Evolutionary conservation across 1,140 invertebrate species (phyloP), one percentile per base, ranked within the genome.

Genomic region (Drosophila tristis): DNA sequence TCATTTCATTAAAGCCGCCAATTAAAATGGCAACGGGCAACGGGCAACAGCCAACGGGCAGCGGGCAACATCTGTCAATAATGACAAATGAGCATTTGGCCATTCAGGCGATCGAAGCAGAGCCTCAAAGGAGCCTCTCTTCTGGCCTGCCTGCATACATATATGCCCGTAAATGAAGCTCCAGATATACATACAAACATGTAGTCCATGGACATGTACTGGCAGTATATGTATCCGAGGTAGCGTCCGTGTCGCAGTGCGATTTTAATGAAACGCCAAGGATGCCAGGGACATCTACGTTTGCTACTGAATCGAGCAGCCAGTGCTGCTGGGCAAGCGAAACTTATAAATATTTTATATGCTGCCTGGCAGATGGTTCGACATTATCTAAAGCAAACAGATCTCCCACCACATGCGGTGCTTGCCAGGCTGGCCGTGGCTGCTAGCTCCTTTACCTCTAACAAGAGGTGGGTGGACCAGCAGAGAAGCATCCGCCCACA

Each of bases 21-120:
- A 89, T 89, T 89, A 89, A 89, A 89, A 84, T 80, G 85, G 84
- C 76, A 89, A 89, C 11, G 35, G 35, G 35, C 35, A 39, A 13
- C 84, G 65, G 85, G 79, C 76, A 89, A 89, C 11, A 9, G 35
- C 11, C 35, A 39, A 89, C 11, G 35, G 4, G 35, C 11, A 39
- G 5, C 84, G 68, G 72, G 68, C 79, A 58, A 72, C 85, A 74
- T 89, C 84, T 89, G 84, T 89, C 84, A 89, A 89, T 89, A 89
- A 89, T 89, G 84, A 89, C 84, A 89, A 84, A 89, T 89, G 84
- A 73, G 73, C 82, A 87, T 89, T 89, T 89, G 58, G 68, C 68
- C 85, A 71, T 67, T 64, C 43, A 20, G 15, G 11, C n/a, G 47
- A 49, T 15, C 25, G 29, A 23, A 56, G 45, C 11, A 26, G 16